phyloP scores from a whole-genome alignment of 2,797 vertebrate genomes.

The Mormyrops boulengeri region DNA sequence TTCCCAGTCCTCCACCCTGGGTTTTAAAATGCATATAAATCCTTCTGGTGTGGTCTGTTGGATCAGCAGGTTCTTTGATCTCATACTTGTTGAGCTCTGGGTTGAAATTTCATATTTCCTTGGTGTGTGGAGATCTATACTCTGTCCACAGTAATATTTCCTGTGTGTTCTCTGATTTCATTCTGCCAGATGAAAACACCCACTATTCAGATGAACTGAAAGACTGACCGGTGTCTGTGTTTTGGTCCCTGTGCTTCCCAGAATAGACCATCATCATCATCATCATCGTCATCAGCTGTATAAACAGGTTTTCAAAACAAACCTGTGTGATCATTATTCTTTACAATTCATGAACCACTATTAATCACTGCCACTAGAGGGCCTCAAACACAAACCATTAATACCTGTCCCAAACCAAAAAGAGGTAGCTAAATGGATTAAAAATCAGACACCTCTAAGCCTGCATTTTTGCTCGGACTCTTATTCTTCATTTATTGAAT shows the following conservation, averaged over 20 bases:
- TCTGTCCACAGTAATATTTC: not conserved
- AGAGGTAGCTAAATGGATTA: not conserved
- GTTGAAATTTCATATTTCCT: not conserved
- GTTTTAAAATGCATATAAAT: not conserved
- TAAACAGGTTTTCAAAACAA: constrained; percentile 1
- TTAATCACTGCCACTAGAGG: constrained; percentile 15
- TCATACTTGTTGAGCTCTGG: not conserved
- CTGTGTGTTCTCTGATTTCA: not conserved
- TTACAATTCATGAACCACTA: not conserved
- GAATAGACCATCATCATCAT: not conserved
- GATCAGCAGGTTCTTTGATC: not conserved
- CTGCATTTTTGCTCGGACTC: not conserved
- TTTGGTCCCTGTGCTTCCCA: not conserved
- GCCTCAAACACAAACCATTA: constrained; percentile 6
- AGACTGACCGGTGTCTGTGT: not conserved
- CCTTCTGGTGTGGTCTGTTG: not conserved
- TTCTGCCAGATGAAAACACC: not conserved
- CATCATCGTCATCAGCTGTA: not conserved
- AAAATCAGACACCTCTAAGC: not conserved
- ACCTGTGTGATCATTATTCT: not conserved
- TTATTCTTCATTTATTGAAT: not conserved
- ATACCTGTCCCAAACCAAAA: not conserved
- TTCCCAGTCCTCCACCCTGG: not conserved
- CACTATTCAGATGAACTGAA: not conserved
- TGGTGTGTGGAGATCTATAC: not conserved